Evolutionary conservation across 1,140 invertebrate genomes (phyloP).

Genomic region (Ylistrum balloti): DNA sequence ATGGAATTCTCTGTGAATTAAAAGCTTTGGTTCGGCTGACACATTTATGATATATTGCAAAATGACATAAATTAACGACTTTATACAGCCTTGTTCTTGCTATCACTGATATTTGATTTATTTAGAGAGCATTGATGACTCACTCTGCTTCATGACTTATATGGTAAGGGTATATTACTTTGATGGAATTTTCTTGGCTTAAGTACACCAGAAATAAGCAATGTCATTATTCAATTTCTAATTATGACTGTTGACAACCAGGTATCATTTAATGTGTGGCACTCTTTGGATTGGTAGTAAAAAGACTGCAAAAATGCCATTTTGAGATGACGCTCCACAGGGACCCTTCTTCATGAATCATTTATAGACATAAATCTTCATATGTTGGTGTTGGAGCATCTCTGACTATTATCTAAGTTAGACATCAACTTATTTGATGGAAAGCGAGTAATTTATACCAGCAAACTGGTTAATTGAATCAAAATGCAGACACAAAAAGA

Average conservation of each 20-base stretch:
- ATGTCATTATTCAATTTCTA: conserved; percentile 4
- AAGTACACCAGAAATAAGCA: background rate
- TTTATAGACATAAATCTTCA: background rate
- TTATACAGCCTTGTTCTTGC: background rate
- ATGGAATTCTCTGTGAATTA: background rate
- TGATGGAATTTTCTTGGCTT: background rate
- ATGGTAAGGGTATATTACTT: background rate
- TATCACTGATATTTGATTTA: background rate
- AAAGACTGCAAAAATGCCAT: background rate
- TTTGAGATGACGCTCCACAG: background rate
- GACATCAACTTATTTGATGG: too few relatives aligned
- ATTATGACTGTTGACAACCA: background rate
- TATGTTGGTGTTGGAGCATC: background rate
- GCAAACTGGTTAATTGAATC: too few relatives aligned
- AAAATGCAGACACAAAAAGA: too few relatives aligned
- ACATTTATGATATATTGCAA: background rate
- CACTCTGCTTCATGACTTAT: background rate
- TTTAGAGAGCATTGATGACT: background rate
- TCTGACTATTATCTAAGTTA: background rate
- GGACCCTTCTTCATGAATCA: background rate
- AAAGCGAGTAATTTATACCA: too few relatives aligned
- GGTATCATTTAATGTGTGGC: background rate
- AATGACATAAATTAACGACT: background rate
- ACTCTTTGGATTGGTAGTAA: background rate
- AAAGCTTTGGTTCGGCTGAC: background rate